phyloP scores from a whole-genome alignment of 2,113 vertebrate species.

The Lanius collurio region DNA sequence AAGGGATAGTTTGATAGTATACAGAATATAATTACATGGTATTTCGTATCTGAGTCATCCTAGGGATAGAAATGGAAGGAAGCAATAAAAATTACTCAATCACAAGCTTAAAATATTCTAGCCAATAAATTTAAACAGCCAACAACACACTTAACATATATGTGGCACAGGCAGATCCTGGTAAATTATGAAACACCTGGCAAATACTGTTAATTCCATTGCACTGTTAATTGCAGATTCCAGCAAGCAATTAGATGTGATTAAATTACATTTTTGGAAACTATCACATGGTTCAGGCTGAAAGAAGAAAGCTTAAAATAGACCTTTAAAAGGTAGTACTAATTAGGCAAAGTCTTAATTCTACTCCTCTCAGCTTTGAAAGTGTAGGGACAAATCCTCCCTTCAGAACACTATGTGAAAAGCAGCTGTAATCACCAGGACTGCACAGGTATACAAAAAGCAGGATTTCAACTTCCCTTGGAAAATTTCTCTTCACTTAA shows the following conservation, averaged over 20 bases:
- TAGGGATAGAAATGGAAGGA: background rate
- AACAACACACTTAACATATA: background rate
- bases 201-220: slow-evolving; percentile 7
- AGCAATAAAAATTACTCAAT: slow-evolving; percentile 5
- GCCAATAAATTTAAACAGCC: background rate
- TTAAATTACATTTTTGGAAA: slow-evolving; percentile 45
- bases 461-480: background rate
- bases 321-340: background rate
- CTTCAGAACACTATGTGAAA: background rate
- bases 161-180: background rate
- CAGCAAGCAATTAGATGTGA: slow-evolving; percentile 46
- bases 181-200: slow-evolving; percentile 27
- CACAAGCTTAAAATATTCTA: slow-evolving; percentile 6
- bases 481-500: background rate
- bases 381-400: background rate
- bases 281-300: background rate
- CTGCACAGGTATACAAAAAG: background rate
- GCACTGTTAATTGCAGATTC: slow-evolving; percentile 22
- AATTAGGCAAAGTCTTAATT: slow-evolving; percentile 20
- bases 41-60: slow-evolving; percentile 20
- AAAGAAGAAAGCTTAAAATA: slow-evolving; percentile 39
- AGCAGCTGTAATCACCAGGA: background rate
- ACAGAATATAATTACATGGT: slow-evolving; percentile 5
- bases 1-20: background rate
- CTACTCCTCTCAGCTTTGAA: background rate